phyloP scores from a whole-genome alignment of 1,140 invertebrate species.

The Nautilus pompilius region DNA sequence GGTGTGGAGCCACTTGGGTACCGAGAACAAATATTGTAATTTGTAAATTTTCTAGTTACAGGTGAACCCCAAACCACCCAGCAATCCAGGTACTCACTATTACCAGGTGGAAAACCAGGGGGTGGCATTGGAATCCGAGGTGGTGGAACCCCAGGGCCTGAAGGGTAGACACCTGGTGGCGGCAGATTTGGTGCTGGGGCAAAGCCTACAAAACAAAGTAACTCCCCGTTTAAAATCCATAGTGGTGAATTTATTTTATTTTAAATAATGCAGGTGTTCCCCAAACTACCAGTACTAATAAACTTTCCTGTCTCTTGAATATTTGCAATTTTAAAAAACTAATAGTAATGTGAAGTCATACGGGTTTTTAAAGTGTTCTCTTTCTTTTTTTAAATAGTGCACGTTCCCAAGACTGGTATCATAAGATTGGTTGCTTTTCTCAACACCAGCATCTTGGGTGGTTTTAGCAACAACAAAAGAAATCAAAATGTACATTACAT shows the following conservation, averaged over 20 bases:
- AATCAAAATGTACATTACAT: not conserved
- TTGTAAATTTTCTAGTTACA: slow-evolving; percentile 2
- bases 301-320: not conserved
- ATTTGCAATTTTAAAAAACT: not conserved
- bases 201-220: slow-evolving; percentile 23
- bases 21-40: not conserved
- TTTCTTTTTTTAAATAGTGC: not conserved
- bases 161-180: not conserved
- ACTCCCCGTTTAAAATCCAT: too few relatives aligned
- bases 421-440: not conserved
- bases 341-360: not conserved
- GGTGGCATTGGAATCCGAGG: slow-evolving; percentile 15
- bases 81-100: slow-evolving; percentile 24
- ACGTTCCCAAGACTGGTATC: not conserved
- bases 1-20: not conserved
- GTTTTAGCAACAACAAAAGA: not conserved
- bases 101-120: slow-evolving; percentile 29
- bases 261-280: not conserved
- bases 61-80: slow-evolving; percentile 21
- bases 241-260: too few relatives aligned
- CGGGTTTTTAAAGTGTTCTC: not conserved
- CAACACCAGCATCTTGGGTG: not conserved
- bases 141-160: slow-evolving; percentile 2
- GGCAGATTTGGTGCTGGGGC: slow-evolving; percentile 19
- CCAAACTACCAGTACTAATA: not conserved